A percentile compares a stretch with the other conserved stretches of the same genome.
Conservation (phyloP, 30 jellyfish, hydroid and myxozoan genomes). For the Turritopsis dohrnii region DNA sequence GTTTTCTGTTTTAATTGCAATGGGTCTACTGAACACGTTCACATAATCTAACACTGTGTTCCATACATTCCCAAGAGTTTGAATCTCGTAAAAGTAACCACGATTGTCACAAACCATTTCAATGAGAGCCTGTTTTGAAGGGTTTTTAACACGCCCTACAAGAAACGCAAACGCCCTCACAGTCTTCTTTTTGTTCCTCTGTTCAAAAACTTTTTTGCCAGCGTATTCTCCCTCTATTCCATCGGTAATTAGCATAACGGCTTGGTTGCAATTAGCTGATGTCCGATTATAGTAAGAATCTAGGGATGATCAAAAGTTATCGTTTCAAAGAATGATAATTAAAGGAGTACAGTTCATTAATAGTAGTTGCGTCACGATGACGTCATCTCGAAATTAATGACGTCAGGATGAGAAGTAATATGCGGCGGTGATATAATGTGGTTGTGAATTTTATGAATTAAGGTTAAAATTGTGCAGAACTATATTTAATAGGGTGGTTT, state of each 20-base stretch:
- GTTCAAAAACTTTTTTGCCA: slow-evolving; percentile 33
- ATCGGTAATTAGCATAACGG: slow-evolving; percentile 56
- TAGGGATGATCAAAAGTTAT: neutral
- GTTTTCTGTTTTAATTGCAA: neutral
- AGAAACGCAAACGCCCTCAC: slow-evolving; percentile 81
- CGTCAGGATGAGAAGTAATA: too few relatives aligned
- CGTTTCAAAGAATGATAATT: too few relatives aligned
- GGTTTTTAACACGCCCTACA: slow-evolving; percentile 77
- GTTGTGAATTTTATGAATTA: too few relatives aligned
- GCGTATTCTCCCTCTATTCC: slow-evolving; percentile 47
- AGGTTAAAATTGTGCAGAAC: too few relatives aligned
- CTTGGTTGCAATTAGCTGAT: slow-evolving; percentile 41
- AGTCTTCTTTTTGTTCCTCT: slow-evolving; percentile 22
- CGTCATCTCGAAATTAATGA: too few relatives aligned
- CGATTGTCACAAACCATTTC: slow-evolving; percentile 84
- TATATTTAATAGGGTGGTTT: too few relatives aligned
- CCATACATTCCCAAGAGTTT: slow-evolving; percentile 49
- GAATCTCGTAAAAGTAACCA: slow-evolving; percentile 49
- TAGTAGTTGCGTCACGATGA: neutral
- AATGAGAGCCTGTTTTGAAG: slow-evolving; percentile 62
- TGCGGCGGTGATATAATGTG: too few relatives aligned
- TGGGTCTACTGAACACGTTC: slow-evolving; percentile 31
- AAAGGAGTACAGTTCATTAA: neutral
- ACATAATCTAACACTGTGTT: slow-evolving; percentile 32
- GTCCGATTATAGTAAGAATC: slow-evolving; percentile 27